phyloP scores from a whole-genome alignment of 2,888 invertebrate species.

The Colostygia pectinataria region DNA sequence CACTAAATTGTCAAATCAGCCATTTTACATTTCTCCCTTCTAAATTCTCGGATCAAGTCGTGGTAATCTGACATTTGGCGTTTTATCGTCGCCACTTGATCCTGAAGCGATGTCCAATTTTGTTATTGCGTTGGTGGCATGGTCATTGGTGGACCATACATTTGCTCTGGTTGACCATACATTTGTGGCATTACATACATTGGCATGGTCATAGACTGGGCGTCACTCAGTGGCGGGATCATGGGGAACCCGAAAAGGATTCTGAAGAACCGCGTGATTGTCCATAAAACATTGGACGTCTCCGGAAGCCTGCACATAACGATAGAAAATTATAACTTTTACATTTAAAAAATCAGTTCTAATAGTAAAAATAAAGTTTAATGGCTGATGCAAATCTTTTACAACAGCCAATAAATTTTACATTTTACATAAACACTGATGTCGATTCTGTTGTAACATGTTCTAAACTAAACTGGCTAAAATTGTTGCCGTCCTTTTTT shows the following conservation, averaged over 20 bases:
- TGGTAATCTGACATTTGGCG: constrained; percentile 80
- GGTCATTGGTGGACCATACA: constrained; percentile 49
- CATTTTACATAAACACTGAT: too few species aligned
- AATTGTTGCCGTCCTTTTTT: too few species aligned
- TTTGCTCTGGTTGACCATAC: constrained; percentile 39
- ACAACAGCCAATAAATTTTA: neutral
- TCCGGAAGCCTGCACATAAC: constrained; percentile 76
- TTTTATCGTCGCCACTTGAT: constrained; percentile 69
- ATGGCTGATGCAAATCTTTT: neutral
- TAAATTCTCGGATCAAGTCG: constrained; percentile 65
- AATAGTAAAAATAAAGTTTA: constrained; percentile 6
- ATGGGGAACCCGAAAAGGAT: constrained; percentile 73
- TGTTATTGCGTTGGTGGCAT: constrained; percentile 62
- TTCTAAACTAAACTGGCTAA: too few species aligned
- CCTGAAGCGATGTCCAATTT: constrained; percentile 67
- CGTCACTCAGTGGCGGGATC: constrained; percentile 63
- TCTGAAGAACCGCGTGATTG: constrained; percentile 80
- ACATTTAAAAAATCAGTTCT: constrained; percentile 18
- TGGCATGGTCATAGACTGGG: constrained; percentile 71
- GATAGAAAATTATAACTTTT: constrained; percentile 22
- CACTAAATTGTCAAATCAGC: constrained; percentile 15
- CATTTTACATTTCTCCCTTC: constrained; percentile 29
- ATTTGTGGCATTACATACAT: constrained; percentile 77
- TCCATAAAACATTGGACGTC: constrained; percentile 82
- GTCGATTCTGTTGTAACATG: too few species aligned